Percentiles rank a stretch among this genome's conserved stretches.
phyloP scores from a whole-genome alignment of 2,888 invertebrate species.

The Noctua janthe region DNA sequence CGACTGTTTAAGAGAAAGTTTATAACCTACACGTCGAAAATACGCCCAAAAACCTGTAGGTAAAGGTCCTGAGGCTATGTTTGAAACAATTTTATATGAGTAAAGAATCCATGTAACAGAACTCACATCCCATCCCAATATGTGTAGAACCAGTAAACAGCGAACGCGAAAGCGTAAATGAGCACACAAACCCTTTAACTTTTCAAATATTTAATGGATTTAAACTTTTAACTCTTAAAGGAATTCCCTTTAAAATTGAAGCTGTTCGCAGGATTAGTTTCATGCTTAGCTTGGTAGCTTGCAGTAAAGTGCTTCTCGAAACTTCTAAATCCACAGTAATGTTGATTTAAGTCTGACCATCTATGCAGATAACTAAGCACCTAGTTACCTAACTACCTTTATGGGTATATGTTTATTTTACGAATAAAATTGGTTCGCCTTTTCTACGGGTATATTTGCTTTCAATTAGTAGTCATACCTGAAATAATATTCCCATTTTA shows the following conservation, averaged over 20 bases:
- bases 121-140: conserved; percentile 9
- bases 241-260: conserved; percentile 17
- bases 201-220: conserved; percentile 39
- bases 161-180: conserved; percentile 12
- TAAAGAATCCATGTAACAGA: conserved; percentile 9
- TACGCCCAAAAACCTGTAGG: not conserved
- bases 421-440: conserved; percentile 4
- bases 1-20: not conserved
- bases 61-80: not conserved
- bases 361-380: not conserved
- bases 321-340: conserved; percentile 17
- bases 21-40: too few species aligned
- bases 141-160: conserved; percentile 23
- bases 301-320: conserved; percentile 16
- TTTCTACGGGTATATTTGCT: conserved; percentile 6
- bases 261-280: not conserved
- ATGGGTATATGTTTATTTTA: not conserved
- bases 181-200: conserved; percentile 20
- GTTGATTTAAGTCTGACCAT: conserved; percentile 28
- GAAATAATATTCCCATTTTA: conserved; percentile 30
- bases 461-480: conserved; percentile 17
- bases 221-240: conserved; percentile 9
- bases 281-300: not conserved
- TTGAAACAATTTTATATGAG: conserved; percentile 1
- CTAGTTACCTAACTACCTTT: too few species aligned